Percentiles rank a stretch among this genome's conserved stretches.
These are phyloP conservation scores for Hycleus cichorii DNA, from an alignment of 1,140 invertebrate genomes.

Conservation along the genomic window DNA sequence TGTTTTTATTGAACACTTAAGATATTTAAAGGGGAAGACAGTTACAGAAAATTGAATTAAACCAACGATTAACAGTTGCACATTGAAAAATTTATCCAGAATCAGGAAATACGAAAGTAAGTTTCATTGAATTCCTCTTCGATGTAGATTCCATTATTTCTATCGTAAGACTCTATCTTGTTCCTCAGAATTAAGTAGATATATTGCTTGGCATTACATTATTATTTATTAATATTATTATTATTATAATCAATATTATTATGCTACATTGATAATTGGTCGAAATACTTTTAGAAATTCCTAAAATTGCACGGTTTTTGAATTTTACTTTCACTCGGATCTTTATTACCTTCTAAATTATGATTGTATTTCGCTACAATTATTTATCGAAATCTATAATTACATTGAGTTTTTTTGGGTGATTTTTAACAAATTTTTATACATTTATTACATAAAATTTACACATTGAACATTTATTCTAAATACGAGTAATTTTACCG, in stretches of 20 bases:
- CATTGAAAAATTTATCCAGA: no score
- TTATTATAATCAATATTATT: no score
- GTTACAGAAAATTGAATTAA: slow-evolving; percentile 8
- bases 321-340: background rate
- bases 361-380: slow-evolving; percentile 30
- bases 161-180: no score
- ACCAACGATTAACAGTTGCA: no score
- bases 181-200: slow-evolving; percentile 7
- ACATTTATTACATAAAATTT: slow-evolving; percentile 9
- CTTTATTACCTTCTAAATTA: slow-evolving; percentile 6
- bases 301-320: slow-evolving; percentile 7
- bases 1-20: slow-evolving; percentile 4
- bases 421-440: background rate
- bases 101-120: background rate
- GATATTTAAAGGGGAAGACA: slow-evolving; percentile 9
- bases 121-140: slow-evolving; percentile 1
- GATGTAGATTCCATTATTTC: background rate
- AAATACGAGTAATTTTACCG: no score
- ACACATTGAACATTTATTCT: slow-evolving; percentile 3
- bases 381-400: slow-evolving; percentile 14
- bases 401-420: background rate
- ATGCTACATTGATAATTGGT: slow-evolving; percentile 5
- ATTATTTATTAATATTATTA: no score
- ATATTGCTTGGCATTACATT: slow-evolving; percentile 3
- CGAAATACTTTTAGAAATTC: background rate